Conservation (phyloP, 92 coral and sea anemone species). For the Actinernus sp. region DNA sequence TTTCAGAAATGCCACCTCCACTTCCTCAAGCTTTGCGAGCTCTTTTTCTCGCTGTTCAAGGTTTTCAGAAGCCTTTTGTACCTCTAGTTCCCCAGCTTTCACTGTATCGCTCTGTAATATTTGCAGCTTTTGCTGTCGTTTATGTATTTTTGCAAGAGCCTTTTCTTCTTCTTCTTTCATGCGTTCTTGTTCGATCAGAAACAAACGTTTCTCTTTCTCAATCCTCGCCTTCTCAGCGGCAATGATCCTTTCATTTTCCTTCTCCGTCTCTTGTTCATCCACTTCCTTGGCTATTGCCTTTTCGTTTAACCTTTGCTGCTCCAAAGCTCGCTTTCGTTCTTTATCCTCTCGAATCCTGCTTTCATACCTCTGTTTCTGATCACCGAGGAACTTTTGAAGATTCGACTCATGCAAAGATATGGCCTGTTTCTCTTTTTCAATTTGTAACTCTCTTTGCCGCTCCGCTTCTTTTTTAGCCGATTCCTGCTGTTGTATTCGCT, state of each 20-base stretch:
- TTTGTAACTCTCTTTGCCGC: neutral
- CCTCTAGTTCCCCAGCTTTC: slow-evolving; percentile 9
- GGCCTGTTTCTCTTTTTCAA: neutral
- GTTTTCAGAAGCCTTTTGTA: slow-evolving; percentile 22
- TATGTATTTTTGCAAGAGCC: slow-evolving; percentile 26
- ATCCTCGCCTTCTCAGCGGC: slow-evolving; percentile 40
- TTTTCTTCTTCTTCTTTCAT: slow-evolving; percentile 44
- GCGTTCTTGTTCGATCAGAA: slow-evolving; percentile 31
- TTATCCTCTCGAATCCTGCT: neutral
- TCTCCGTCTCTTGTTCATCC: slow-evolving; percentile 26
- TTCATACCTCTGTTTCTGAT: neutral
- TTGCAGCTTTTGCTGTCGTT: slow-evolving; percentile 21
- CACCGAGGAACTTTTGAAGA: neutral
- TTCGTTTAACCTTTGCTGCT: neutral
- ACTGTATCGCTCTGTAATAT: slow-evolving; percentile 13
- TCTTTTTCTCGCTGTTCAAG: slow-evolving; percentile 19
- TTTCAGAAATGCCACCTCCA: slow-evolving; percentile 29
- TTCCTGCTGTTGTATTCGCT: neutral
- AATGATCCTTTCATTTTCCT: slow-evolving; percentile 36
- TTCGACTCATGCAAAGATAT: neutral
- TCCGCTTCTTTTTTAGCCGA: neutral
- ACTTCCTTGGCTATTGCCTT: slow-evolving; percentile 30
- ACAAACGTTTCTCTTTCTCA: slow-evolving; percentile 42
- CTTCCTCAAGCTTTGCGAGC: slow-evolving; percentile 28
- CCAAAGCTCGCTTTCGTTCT: neutral